A percentile compares a stretch with the other conserved stretches of the same genome.
phyloP scores from a whole-genome alignment of 1,140 invertebrate genomes.

The Tetragnatha versicolor region DNA sequence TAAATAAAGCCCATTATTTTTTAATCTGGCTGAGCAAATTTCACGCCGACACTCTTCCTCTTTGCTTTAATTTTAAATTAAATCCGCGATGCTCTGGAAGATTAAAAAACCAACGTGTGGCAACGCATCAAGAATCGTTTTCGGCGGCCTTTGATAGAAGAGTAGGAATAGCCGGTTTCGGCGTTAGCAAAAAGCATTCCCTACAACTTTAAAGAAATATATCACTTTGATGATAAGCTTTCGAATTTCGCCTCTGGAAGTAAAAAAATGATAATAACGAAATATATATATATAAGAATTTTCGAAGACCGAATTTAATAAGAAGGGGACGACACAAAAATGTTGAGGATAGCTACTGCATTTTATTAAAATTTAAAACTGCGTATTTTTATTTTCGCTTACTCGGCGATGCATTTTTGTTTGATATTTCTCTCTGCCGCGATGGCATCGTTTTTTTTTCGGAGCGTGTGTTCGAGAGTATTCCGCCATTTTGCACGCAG shows the following conservation, averaged over 20 bases:
- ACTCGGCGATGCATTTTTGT: not conserved
- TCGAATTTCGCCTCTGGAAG: not conserved
- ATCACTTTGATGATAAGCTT: not conserved
- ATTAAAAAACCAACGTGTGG: too few species aligned
- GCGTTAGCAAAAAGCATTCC: not conserved
- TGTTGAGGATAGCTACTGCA: conserved; percentile 1
- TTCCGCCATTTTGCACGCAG: not conserved
- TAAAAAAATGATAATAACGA: too few species aligned
- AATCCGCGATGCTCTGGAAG: too few species aligned
- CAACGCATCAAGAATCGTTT: too few species aligned
- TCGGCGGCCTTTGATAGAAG: too few species aligned
- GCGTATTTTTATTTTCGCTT: not conserved
- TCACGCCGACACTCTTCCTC: too few species aligned
- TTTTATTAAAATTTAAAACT: conserved; percentile 10
- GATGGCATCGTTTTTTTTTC: not conserved
- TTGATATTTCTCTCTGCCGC: not conserved
- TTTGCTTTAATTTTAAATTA: too few species aligned
- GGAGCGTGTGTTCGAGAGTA: not conserved
- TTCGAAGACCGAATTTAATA: not conserved
- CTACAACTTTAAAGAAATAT: not conserved
- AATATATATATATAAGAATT: not conserved
- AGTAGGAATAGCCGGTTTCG: not conserved
- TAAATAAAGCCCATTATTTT: too few species aligned
- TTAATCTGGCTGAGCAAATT: too few species aligned
- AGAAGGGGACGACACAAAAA: not conserved